These are phyloP conservation scores for Coecobrya sp. DNA, from an alignment of 2,888 invertebrate species.

Conservation along the genomic window DNA sequence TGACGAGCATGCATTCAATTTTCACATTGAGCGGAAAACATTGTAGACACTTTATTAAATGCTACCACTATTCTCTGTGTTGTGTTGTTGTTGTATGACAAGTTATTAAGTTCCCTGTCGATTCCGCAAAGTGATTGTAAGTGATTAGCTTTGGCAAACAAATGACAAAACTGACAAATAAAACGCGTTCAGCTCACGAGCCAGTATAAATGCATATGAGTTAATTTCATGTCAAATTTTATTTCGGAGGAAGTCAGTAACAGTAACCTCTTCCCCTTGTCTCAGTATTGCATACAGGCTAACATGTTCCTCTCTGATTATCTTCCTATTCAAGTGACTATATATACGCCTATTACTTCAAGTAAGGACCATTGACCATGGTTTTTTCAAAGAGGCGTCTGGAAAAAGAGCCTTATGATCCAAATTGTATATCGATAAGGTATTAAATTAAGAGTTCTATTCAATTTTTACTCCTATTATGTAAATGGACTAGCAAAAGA, in stretches of 20 bases:
- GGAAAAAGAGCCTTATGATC: background rate
- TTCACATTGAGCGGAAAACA: constrained; percentile 2
- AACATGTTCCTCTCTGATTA: too few species aligned
- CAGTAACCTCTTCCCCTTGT: background rate
- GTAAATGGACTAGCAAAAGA: constrained; percentile 1
- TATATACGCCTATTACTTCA: background rate
- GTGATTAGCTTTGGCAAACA: constrained; percentile 79
- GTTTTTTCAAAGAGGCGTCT: background rate
- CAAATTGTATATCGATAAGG: background rate
- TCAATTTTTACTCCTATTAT: background rate
- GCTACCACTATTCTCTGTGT: background rate
- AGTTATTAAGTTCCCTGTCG: constrained; percentile 76
- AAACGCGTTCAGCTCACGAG: constrained; percentile 62
- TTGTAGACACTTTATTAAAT: background rate
- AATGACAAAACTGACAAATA: constrained; percentile 79
- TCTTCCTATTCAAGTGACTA: background rate
- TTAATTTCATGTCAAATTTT: constrained; percentile 52
- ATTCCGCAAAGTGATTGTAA: constrained; percentile 75
- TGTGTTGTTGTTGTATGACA: constrained; percentile 69
- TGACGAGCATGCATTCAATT: background rate
- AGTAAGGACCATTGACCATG: background rate
- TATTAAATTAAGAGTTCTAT: background rate
- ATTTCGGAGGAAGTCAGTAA: background rate
- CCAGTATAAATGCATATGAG: constrained; percentile 26
- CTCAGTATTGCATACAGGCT: background rate